These are phyloP conservation scores for Metaphire vulgaris DNA, from an alignment of 1,140 invertebrate species.

Conservation along the genomic window DNA sequence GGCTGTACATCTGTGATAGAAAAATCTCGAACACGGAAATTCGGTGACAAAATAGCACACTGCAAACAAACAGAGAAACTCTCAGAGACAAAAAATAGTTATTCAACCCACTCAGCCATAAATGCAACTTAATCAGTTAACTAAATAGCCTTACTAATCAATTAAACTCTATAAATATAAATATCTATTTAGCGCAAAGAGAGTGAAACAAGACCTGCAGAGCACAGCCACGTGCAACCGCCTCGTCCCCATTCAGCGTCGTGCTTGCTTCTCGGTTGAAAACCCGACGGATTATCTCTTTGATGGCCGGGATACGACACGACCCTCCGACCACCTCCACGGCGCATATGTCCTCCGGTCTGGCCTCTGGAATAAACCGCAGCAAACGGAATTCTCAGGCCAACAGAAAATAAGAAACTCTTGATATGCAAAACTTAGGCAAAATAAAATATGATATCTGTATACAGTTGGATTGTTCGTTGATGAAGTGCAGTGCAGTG, in stretches of 20 bases:
- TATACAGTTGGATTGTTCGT: too few species aligned
- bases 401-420: too few species aligned
- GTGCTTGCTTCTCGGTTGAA: conserved; percentile 75
- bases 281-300: conserved; percentile 77
- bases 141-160: neutral
- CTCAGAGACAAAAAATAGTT: neutral
- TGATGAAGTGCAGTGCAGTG: too few species aligned
- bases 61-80: conserved; percentile 36
- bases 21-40: conserved; percentile 90
- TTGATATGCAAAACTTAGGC: too few species aligned
- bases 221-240: conserved; percentile 89
- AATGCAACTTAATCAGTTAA: neutral
- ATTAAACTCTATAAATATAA: too few species aligned
- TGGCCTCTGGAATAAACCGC: conserved; percentile 55
- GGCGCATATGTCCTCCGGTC: conserved; percentile 75
- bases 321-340: conserved; percentile 96
- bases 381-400: too few species aligned
- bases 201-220: conserved; percentile 84
- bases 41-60: conserved; percentile 87
- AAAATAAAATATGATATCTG: too few species aligned
- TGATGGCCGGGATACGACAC: conserved; percentile 87
- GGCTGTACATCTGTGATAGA: conserved; percentile 85
- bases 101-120: neutral
- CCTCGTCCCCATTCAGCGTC: conserved; percentile 95
- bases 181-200: too few species aligned